Base-by-base conservation (phyloP, 2,888 invertebrate species). In the Chromoteleia sp. region DNA sequence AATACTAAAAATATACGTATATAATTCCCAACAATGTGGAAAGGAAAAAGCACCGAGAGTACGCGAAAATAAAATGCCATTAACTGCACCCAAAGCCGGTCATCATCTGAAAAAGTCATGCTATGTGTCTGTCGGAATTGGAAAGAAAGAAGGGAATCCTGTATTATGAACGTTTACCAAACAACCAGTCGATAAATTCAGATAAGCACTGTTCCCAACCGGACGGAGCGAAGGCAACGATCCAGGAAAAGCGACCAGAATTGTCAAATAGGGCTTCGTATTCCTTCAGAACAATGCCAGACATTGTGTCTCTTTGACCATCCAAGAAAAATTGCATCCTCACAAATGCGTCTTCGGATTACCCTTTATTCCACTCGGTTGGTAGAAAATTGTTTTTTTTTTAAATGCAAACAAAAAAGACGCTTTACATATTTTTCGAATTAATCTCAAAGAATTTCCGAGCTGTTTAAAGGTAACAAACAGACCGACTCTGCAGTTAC, bases 151-250 rank as follows among this genome's bases (percentile, higher is more conserved):
- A 68, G 43, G 19, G 54, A 67, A 67, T 68, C 56, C 45, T 56
- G 36, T 29, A 48, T 70, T 54, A 70, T 70, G 58, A 58, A 48
- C 68, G 56, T 36, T 45, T 33, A 58, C 56, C 45, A 36, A 70
- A 70, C 68, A 70, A 45, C 56, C 39, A 70, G 58, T 71, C 59
- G 33, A 71, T 71, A 71, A 71, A 71, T 59, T 71, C 50, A 71
- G 52, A 70, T 71, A 71, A 71, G 59, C 59, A 50, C 59, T 41
- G 30, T 52, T 48, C 39, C 48, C 70, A 33, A 39, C 25, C 58
- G 70, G 58, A 58, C 58, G 25, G 21, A 71, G 50, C 10, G 25
- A 52, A 71, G 52, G 59, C 59, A 59, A 45, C 59, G 50, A 59
- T 59, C 59, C 71, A 71, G 59, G 59, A 52, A 71, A 71, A 59